Base-by-base conservation (phyloP, 1,140 invertebrate genomes). In the Galendromus occidentalis region DNA sequence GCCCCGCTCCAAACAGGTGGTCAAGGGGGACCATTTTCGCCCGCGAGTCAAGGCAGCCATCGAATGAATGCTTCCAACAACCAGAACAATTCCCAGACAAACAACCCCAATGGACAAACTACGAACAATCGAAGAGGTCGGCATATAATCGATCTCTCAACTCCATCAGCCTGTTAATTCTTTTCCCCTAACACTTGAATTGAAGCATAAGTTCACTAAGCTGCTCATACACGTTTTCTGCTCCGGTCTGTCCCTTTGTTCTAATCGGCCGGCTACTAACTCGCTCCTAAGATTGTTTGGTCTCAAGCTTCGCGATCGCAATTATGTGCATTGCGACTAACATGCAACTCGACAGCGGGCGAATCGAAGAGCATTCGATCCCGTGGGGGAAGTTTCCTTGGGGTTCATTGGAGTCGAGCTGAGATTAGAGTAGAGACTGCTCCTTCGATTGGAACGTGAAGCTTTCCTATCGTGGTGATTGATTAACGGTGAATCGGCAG, bases 11-110 rank as follows among this genome's bases (percentile, higher is more conserved):
- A 9, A 39, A 39, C 33, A 39, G 30, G 67, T 75, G 75, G 75
- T 71, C 75, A 74, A 67, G 73, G 74, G 73, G 74, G 75, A 69
- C 74, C 75, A 69, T 76, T 74, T 71, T 76, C 75, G 69, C 75
- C 75, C 65, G 74, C 75, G 70, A 75, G 75, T 70, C 75, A 76
- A 72, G 67, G 70, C 59, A 59, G 25, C 33, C 51, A 59, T 33
- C 51, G 51, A 59, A 59, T 59, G 14, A 59, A 59, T 33, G 25
- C 51, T 59, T 18, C 51, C 51, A 1, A 4, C 25, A 59, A 14
- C 22, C 51, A 25, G 51, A 59, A 59, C 51, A 59, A 59, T 33
- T 33, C 51, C 51, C 51, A 59, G 33, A 59, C 51, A 59, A 59
- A 59, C 51, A 59, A 59, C 51, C 51, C 51, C 17, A 59, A 59